Base-by-base conservation (phyloP, 2,888 invertebrate genomes). In the Chaetogeoica ovagalla region DNA sequence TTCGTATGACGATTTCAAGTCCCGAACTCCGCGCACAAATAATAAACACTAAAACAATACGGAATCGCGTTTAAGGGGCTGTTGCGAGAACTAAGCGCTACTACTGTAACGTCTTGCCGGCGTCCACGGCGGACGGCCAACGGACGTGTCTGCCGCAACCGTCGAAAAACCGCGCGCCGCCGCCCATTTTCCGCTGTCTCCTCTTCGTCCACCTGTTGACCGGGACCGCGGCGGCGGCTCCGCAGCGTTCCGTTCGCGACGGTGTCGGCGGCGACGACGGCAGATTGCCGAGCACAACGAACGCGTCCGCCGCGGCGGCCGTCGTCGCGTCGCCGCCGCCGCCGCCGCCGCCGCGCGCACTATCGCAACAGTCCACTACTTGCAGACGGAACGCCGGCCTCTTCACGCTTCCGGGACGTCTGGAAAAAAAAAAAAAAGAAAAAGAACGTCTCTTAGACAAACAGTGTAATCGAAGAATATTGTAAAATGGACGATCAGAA, bases 111-210 rank as follows among this genome's bases (percentile, higher is more conserved):
- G 70, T 70, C 23, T 70, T 63, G 48, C 77, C 70, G 13, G 39
- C 37, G 39, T 52, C 48, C 1, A 48, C 48, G 21, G 52, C 4
- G 48, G 30, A 39, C 66, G 65, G 19, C 19, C n/a, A 39, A n/a
- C 68, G 76, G 15, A 57, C 43, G 8, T 43, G 75, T n/a, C 66
- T 52, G 39, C 43, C 43, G 43, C 57, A 23, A 23, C 62, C 55
- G 55, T 55, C 77, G 62, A 71, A 55, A 57, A 79, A 79, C 13
- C 77, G 70, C n/a, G 7, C 70, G 23, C 70, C 70, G 19, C 70
- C 70, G 23, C 77, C 62, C 77, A 70, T 70, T 39, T 79, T 79
- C 23, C 77, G 70, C 30, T 63, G 77, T 43, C 77, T 79, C 70
- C 77, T 69, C 55, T 55, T 79, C 39, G 70, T 70, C 77, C 77